Evolutionary conservation across 2,888 invertebrate genomes (phyloP), one percentile per base, ranked within the genome.

Genomic region (Tetragnatha montana): DNA sequence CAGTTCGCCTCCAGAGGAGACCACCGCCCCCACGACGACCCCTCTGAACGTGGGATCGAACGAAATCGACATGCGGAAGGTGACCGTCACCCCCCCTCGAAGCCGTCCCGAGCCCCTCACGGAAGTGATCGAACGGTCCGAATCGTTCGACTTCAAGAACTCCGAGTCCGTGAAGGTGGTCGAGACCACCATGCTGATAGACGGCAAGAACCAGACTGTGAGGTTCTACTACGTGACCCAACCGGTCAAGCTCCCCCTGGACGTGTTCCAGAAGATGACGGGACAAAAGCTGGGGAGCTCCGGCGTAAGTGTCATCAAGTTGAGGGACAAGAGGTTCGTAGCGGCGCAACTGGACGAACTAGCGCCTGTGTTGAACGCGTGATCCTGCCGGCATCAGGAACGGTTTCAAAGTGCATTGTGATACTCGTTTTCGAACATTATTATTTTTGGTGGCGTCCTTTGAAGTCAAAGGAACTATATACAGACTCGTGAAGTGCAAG

Each of bases 151-250:
- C n/a, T 70, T 85, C 6, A 81, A 89, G 19, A 90, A 69, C 22
- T 90, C 90, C 0, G 90, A 90, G 76, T 83, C 87, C 0, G 90
- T 90, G 47, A 90, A 90, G 17, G 83, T 90, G 0, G 87, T 90
- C 8, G 90, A 90, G 71, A 90, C 90, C 12, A 90, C 90, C 7
- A 90, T 90, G 90, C 71, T 90, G n/a, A 90, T 90, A 12, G 90
- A 90, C 69, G 90, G 90, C 8, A 90, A 90, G 50, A 90, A 90
- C 71, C 90, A 90, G 49, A 90, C 90, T 71, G 90, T 90, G 10
- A 70, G 82, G 75, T 90, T 90, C 73, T 90, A 87, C 19, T 90
- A 90, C 19, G 87, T 90, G 14, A 90, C 87, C 12, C 90, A 90
- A 19, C 90, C 90, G 73, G 87, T 90, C 19, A 90, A 90, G 35